These are phyloP conservation scores for Anabas testudineus DNA, from an alignment of 2,797 vertebrate genomes.

Conservation along the genomic window DNA sequence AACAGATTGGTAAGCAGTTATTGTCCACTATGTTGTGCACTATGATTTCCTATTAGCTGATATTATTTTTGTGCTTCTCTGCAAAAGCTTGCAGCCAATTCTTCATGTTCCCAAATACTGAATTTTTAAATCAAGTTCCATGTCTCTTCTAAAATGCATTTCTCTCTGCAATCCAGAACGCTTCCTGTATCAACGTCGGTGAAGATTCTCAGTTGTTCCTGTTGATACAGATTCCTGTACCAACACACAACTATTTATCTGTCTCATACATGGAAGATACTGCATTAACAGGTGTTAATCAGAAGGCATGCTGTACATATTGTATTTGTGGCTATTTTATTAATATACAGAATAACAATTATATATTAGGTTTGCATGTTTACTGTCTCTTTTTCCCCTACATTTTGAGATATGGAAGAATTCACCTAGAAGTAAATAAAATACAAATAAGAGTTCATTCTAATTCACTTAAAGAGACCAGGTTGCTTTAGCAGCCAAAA, in stretches of 20 bases:
- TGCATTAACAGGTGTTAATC: background rate
- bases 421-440: constrained; percentile 5
- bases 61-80: constrained; percentile 8
- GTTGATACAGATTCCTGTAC: too few species aligned
- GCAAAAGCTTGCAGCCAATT: constrained; percentile 16
- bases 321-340: background rate
- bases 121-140: constrained; percentile 38
- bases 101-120: constrained; percentile 28
- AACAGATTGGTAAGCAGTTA: background rate
- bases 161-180: constrained; percentile 13
- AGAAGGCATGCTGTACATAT: background rate
- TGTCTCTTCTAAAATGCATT: constrained; percentile 46
- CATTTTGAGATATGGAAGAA: constrained; percentile 4
- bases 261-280: background rate
- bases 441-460: constrained; percentile 7
- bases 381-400: background rate
- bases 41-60: background rate
- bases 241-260: constrained; percentile 2
- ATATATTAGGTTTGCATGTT: background rate
- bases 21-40: background rate
- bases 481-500: constrained; percentile 32
- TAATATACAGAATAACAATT: background rate
- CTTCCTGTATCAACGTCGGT: constrained; percentile 16
- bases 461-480: constrained; percentile 36
- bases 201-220: too few species aligned